A percentile compares a stretch with the other conserved stretches of the same genome.
Evolutionary conservation across 2,797 vertebrate species (phyloP).

Genomic region (Alauda arvensis): DNA sequence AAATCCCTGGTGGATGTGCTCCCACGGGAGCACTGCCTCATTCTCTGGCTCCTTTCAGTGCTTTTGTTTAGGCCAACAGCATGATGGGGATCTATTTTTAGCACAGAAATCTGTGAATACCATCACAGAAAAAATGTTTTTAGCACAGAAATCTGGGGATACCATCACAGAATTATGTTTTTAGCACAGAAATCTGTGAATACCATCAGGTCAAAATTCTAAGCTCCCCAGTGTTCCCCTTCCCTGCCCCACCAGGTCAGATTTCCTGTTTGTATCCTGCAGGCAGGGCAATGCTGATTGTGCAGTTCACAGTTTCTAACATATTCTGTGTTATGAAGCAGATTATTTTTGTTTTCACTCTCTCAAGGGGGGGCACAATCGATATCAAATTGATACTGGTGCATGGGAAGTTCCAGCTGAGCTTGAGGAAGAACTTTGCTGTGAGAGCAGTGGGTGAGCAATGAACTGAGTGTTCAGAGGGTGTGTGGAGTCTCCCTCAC

Average conservation of each 20-base stretch:
- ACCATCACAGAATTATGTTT: background rate
- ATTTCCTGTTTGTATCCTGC: background rate
- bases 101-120: background rate
- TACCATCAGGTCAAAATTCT: fast-evolving
- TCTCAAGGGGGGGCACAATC: background rate
- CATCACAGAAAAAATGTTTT: no score
- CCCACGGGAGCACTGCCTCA: background rate
- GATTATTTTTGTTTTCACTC: background rate
- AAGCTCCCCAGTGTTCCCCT: background rate
- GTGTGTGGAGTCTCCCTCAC: background rate
- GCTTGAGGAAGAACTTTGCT: background rate
- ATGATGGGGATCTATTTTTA: background rate
- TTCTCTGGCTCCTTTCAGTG: background rate
- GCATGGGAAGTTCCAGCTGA: background rate
- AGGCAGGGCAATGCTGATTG: background rate
- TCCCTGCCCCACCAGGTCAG: background rate
- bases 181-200: background rate
- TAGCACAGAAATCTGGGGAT: no score
- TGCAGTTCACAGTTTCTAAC: background rate
- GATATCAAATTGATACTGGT: background rate
- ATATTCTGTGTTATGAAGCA: background rate
- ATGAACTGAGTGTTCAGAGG: background rate
- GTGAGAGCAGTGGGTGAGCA: background rate
- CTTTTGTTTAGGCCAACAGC: background rate
- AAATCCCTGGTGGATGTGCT: background rate